A percentile compares a stretch with the other conserved stretches of the same genome.
phyloP scores from a whole-genome alignment of 2,797 vertebrate genomes.

The Acrossocheilus wenchowensis region DNA sequence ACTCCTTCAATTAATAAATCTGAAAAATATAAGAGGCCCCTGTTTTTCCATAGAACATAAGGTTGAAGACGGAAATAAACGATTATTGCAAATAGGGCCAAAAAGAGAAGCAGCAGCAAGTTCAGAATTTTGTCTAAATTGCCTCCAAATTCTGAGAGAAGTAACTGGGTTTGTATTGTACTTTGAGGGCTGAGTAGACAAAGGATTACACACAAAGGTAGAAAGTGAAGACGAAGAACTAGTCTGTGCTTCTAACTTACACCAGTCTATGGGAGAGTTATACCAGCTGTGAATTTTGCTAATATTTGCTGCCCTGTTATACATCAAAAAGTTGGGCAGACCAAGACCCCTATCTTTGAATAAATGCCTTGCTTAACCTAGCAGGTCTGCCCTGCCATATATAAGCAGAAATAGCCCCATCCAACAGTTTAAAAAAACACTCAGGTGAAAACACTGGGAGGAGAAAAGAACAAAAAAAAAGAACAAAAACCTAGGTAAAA shows the following conservation, averaged over 20 bases:
- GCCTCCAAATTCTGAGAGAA: neutral
- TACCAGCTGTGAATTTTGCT: neutral
- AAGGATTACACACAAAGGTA: neutral
- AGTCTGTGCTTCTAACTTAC: neutral
- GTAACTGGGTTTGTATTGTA: neutral
- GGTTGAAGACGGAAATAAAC: neutral
- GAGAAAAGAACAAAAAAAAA: neutral
- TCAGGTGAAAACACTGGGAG: neutral
- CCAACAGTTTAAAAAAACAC: neutral
- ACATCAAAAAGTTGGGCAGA: no score
- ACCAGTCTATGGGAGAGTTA: neutral
- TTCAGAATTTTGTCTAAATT: neutral
- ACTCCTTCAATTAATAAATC: neutral
- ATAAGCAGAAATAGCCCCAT: neutral
- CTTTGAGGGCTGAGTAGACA: neutral
- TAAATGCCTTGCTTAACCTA: neutral
- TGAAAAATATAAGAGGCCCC: neutral
- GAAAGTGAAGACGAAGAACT: neutral
- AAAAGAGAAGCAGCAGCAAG: neutral
- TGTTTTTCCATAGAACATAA: neutral
- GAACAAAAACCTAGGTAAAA: neutral
- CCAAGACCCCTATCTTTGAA: neutral
- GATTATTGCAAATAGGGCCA: neutral
- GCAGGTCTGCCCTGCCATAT: slow-evolving; percentile 4
- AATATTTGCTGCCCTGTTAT: neutral